Base-by-base conservation (phyloP, 2,797 vertebrate species). In the Simalia tracyae region DNA sequence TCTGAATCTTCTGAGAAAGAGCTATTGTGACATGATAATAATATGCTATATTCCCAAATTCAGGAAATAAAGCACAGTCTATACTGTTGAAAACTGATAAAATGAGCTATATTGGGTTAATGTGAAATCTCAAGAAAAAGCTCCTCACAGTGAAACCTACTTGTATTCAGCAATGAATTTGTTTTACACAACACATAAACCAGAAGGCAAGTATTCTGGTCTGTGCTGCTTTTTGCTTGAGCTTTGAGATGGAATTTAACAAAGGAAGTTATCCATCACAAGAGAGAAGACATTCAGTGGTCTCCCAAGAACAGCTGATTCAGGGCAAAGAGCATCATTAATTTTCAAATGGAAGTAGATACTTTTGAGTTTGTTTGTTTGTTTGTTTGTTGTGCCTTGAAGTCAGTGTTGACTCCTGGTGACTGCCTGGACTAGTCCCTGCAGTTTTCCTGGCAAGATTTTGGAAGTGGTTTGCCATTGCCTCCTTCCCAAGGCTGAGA, bases 281-380 rank as follows among this genome's bases (percentile, higher is more conserved):
- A 42, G n/a, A 76, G 22, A 12, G n/a, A 90, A 76, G 59, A 56
- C 76, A 31, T 89, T 12, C 84, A 26, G 84, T 87, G 61, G 56
- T 87, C 88, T 92, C 66, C 64, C 42, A 63, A 90, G 84, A 87
- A 87, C 88, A 90, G 64, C 63, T n/a, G 15, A 87, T 81, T 42
- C 63, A 90, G 84, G 92, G 42, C 91, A 90, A 89, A 92, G 84
- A 84, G 76, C 84, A 86, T 87, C 88, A 92, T 92, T 92, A 90
- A 85, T 81, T 92, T 90, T 76, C 56, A 92, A 89, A 92, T 60
- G 56, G 72, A 92, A 87, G 60, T n/a, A 72, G 87, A 72, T 36
- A 92, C 89, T 92, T 89, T 88, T 76, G 91, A 89, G 72, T 64
- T 64, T 72, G 88, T 72, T 84, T 72, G 88, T 72, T 84, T 84